Conservation (phyloP, 1,140 invertebrate genomes). For the Drosophila mayri region DNA sequence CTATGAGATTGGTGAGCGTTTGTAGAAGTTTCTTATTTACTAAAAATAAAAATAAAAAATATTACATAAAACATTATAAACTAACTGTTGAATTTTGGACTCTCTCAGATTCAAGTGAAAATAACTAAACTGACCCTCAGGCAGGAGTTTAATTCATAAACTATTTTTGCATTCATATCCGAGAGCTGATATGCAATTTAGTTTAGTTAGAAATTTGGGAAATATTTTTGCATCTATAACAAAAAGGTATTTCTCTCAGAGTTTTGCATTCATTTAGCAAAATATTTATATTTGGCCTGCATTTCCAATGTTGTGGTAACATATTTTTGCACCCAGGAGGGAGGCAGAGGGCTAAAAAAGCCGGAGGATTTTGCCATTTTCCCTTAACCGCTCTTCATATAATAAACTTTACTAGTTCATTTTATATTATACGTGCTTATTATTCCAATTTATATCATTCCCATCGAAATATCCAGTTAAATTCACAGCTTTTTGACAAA, state of each 20-base stretch:
- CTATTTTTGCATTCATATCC: slow-evolving; percentile 16
- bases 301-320: not conserved
- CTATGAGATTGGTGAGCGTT: not conserved
- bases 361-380: not conserved
- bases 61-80: not conserved
- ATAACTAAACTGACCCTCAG: not conserved
- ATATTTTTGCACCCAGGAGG: not conserved
- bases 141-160: not conserved
- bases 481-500: not conserved
- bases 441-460: not conserved
- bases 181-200: slow-evolving; percentile 9
- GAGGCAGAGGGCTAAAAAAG: not conserved
- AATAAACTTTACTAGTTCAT: not conserved
- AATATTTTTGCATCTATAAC: not conserved
- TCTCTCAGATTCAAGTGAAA: not conserved
- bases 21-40: not conserved
- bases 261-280: slow-evolving; percentile 20
- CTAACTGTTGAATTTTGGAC: not conserved
- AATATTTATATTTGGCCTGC: slow-evolving; percentile 18
- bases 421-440: not conserved
- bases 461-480: not conserved
- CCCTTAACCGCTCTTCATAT: no score
- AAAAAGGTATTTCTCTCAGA: not conserved
- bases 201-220: slow-evolving; percentile 12
- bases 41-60: no score